Evolutionary conservation across 2,797 vertebrate genomes (phyloP).

Genomic region (Scomberomorus guttatus): DNA sequence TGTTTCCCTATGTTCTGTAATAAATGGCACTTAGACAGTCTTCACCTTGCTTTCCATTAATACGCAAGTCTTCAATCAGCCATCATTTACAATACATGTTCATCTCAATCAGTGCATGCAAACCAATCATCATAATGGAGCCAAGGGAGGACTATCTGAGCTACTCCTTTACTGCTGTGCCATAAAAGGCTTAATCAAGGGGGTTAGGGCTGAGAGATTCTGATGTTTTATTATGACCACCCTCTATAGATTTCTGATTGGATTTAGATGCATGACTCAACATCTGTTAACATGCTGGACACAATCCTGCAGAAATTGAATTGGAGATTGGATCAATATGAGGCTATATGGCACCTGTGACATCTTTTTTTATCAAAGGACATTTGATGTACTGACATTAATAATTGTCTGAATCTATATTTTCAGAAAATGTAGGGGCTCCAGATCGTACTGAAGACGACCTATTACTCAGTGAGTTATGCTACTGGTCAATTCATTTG

Average conservation of each 20-base stretch:
- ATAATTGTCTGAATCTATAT: neutral
- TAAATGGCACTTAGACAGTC: conserved; percentile 53
- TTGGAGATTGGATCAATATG: neutral
- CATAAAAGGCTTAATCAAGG: conserved; percentile 59
- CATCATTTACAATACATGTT: conserved; percentile 49
- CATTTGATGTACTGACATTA: neutral
- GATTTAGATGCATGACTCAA: conserved; percentile 1
- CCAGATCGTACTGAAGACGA: neutral
- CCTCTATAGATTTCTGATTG: conserved; percentile 16
- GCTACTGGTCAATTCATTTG: neutral
- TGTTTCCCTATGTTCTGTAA: conserved; percentile 50
- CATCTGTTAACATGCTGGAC: conserved; percentile 7
- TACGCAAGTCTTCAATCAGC: conserved; percentile 58
- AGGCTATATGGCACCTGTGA: neutral
- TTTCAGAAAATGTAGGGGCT: neutral
- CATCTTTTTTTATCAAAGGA: neutral
- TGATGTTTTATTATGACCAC: conserved; percentile 32
- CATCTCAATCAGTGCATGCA: conserved; percentile 44
- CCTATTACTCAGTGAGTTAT: neutral
- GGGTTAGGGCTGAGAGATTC: conserved; percentile 19
- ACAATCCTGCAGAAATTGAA: conserved; percentile 1
- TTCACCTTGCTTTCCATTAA: conserved; percentile 53
- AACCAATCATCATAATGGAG: conserved; percentile 79
- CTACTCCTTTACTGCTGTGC: conserved; percentile 35
- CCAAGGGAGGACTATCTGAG: conserved; percentile 29